A percentile compares a stretch with the other conserved stretches of the same genome.
These are phyloP conservation scores for Oryctes rhinoceros DNA, from an alignment of 1,140 invertebrate species.

Conservation along the genomic window DNA sequence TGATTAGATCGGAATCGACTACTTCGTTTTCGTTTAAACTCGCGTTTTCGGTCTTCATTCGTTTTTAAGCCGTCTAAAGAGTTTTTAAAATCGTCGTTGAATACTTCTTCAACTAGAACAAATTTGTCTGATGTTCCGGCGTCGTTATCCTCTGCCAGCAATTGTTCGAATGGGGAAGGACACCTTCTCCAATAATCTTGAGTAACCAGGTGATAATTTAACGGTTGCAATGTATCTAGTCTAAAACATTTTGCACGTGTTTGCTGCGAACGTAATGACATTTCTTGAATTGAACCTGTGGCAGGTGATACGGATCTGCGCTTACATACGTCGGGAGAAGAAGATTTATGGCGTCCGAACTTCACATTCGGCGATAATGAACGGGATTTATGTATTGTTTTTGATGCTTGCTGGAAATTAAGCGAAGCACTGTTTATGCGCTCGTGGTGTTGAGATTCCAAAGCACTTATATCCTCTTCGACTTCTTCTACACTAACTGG, in stretches of 20 bases:
- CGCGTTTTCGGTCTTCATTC: conserved; percentile 30
- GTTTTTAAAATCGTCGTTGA: conserved; percentile 41
- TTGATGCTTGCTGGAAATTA: not conserved
- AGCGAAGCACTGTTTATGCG: too few relatives aligned
- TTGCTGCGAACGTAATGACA: not conserved
- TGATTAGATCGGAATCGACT: not conserved
- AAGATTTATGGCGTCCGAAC: not conserved
- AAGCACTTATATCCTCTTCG: conserved; percentile 47
- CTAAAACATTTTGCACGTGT: not conserved
- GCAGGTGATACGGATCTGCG: not conserved
- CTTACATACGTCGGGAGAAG: not conserved
- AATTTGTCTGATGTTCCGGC: not conserved
- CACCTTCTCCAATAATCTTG: conserved; percentile 44
- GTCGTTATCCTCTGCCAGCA: not conserved
- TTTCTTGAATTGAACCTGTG: not conserved
- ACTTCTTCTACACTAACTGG: conserved; percentile 49
- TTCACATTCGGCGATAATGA: not conserved
- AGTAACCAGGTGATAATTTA: conserved; percentile 42
- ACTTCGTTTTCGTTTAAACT: conserved; percentile 38
- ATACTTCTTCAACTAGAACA: not conserved
- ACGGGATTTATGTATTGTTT: not conserved
- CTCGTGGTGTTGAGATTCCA: not conserved
- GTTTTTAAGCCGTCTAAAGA: conserved; percentile 43
- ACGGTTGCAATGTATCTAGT: not conserved
- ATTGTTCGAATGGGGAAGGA: conserved; percentile 44